Conservation (phyloP, 2,888 invertebrate species). For the Chymomyza amoena region DNA sequence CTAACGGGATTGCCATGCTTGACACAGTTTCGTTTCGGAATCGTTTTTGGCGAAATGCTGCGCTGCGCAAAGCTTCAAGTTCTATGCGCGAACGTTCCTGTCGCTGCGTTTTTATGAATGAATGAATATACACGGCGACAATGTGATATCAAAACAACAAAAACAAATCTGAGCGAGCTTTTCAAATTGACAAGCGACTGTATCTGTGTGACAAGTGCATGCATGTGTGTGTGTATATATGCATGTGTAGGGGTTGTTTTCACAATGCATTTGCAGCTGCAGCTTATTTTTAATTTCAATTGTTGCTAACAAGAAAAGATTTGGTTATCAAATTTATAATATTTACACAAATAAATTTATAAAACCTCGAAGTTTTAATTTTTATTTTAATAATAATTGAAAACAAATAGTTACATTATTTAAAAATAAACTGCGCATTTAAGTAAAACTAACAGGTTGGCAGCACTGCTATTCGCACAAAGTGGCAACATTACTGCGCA, state of each 20-base stretch:
- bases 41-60: slow-evolving; percentile 31
- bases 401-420: not conserved
- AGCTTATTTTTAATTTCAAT: no score
- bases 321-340: no score
- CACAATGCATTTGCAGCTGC: not conserved
- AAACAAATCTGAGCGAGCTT: slow-evolving; percentile 28
- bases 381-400: not conserved
- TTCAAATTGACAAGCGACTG: not conserved
- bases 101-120: slow-evolving; percentile 57
- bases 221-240: not conserved
- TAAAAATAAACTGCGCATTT: not conserved
- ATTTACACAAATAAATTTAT: no score
- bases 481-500: not conserved
- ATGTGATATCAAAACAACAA: slow-evolving; percentile 14
- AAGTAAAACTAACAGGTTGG: not conserved
- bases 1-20: slow-evolving; percentile 33
- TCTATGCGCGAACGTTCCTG: slow-evolving; percentile 28
- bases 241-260: not conserved
- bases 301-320: no score
- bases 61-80: slow-evolving; percentile 50
- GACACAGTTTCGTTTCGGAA: slow-evolving; percentile 49
- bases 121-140: slow-evolving; percentile 47
- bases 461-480: not conserved
- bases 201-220: not conserved
- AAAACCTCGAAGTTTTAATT: not conserved